A percentile compares a stretch with the other conserved stretches of the same genome.
Evolutionary conservation across 2,888 invertebrate genomes (phyloP).

Genomic region (Calliopum simillimum): DNA sequence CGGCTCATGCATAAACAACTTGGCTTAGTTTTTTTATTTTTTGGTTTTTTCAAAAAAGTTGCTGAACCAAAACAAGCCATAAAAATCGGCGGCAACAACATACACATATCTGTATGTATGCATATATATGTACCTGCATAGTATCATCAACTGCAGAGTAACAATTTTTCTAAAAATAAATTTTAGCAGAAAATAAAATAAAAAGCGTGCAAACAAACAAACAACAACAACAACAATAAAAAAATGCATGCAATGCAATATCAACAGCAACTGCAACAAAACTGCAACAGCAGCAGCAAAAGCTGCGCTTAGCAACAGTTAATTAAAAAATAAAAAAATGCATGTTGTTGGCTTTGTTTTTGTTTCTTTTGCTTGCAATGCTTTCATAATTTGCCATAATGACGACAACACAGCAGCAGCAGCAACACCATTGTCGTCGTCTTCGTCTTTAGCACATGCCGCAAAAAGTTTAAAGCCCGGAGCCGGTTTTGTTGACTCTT

Average conservation of each 20-base stretch:
- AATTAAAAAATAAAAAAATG: conserved; percentile 4
- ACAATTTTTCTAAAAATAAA: background rate
- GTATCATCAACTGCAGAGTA: conserved; percentile 23
- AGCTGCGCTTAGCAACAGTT: conserved; percentile 18
- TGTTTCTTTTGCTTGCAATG: conserved; percentile 9
- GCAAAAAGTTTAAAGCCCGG: too few relatives aligned
- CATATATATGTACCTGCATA: conserved; percentile 25
- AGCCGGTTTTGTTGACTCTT: too few relatives aligned
- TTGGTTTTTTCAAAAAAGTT: conserved; percentile 19
- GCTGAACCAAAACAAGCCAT: too few relatives aligned
- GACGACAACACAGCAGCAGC: conserved; percentile 28
- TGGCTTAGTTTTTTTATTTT: background rate
- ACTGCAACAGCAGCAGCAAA: conserved; percentile 5
- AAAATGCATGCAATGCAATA: background rate
- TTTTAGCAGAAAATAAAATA: background rate
- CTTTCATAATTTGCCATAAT: too few relatives aligned
- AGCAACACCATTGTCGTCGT: conserved; percentile 40
- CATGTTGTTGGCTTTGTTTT: background rate
- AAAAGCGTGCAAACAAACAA: background rate
- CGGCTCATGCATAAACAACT: background rate
- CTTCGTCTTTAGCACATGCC: conserved; percentile 3
- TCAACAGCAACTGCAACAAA: conserved; percentile 21
- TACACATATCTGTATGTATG: conserved; percentile 11
- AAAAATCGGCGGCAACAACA: background rate
- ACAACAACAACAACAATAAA: background rate